Evolutionary conservation across 1,140 invertebrate genomes (phyloP).

Genomic region (Cydia splendana): DNA sequence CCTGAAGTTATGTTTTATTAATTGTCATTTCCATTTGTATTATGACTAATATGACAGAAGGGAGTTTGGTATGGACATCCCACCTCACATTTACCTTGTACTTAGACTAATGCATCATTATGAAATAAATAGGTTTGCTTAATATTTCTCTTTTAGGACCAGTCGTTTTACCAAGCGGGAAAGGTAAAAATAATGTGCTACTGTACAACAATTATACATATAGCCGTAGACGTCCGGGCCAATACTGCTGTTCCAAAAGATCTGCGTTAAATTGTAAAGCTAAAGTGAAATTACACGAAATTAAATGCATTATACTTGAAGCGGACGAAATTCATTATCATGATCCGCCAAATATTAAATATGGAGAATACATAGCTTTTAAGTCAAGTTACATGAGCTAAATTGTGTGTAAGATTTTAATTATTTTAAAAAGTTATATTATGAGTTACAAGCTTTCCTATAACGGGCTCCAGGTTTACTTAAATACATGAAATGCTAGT

Average conservation of each 20-base stretch:
- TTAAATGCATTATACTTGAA: not conserved
- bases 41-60: too few species aligned
- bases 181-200: not conserved
- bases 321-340: conserved; percentile 3
- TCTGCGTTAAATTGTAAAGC: conserved; percentile 1
- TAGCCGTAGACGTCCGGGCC: not conserved
- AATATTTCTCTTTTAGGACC: conserved; percentile 4
- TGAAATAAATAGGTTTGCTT: too few species aligned
- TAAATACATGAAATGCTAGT: too few species aligned
- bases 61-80: too few species aligned
- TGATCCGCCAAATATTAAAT: conserved; percentile 5
- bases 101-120: too few species aligned
- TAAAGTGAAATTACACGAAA: conserved; percentile 26
- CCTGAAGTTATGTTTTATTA: too few species aligned
- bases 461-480: too few species aligned
- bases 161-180: not conserved
- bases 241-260: conserved; percentile 30
- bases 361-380: not conserved
- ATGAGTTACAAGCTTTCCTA: too few species aligned
- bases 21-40: too few species aligned
- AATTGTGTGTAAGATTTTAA: not conserved
- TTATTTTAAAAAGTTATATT: not conserved
- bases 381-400: not conserved
- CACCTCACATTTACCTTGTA: too few species aligned
- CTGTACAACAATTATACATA: not conserved